Evolutionary conservation across 2,888 invertebrate species (phyloP), one percentile per base, ranked within the genome.

Genomic region (Cantharis lateralis): DNA sequence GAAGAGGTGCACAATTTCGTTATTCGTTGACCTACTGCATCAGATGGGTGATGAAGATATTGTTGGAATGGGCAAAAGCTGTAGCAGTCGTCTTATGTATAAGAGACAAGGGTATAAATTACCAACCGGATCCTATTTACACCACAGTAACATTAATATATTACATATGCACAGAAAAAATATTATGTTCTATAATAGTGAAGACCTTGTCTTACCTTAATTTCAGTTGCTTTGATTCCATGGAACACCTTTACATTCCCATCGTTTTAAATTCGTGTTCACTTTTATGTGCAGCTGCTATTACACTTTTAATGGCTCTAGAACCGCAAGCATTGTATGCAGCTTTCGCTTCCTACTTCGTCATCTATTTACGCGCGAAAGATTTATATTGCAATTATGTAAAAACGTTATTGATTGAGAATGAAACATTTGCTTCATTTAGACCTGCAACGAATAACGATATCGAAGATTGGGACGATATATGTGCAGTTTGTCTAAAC

Each of bases 11-110:
- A 1, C 68, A 61, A 10, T 26, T 75, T 0, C 70, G 72, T 15
- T 76, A 78, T 26, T 69, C 73, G 0, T 15, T 20, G 3, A 15
- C 66, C 3, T 82, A 84, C 71, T 83, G 83, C 24, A 24, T 86
- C 0, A 84, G 84, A 76, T 84, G 85, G 82, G 18, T 87, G 1
- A 81, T 93, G 7, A 94, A 93, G 87, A 91, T 95, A 68, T 91
- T 94, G 0, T 89, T 95, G 66, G 95, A 95, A 86, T 94, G 94
- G 93, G 93, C 93, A 11, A 95, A 95, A 87, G 94, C 94, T 0
- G 91, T 95, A 62, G 82, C 87, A 4, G 83, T 88, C 5, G 85
- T 88, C 3, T 68, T 95, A 24, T 94, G 94, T 32, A 86, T 95
- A 74, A 93, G 93, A 84, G 93, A 94, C 86, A 94, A 94, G 20